These are phyloP conservation scores for Hipparchia semele DNA, from an alignment of 2,888 invertebrate species.

Conservation along the genomic window DNA sequence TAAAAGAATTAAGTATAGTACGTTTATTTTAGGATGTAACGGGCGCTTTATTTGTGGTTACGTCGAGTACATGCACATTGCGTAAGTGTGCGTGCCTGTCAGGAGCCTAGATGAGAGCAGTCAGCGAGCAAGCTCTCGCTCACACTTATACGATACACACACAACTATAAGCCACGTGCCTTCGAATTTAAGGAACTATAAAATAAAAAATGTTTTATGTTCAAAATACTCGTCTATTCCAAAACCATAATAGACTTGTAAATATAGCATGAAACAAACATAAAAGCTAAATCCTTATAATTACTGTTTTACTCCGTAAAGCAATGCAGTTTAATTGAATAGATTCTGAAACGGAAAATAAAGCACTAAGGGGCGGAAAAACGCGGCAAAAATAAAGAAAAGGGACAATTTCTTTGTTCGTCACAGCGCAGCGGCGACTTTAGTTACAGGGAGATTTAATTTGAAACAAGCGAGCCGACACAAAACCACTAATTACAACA, in stretches of 20 bases:
- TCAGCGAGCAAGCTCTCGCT: too few relatives aligned
- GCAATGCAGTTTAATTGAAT: slow-evolving; percentile 11
- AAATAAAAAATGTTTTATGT: too few relatives aligned
- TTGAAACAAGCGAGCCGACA: slow-evolving; percentile 7
- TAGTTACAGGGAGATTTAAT: neutral
- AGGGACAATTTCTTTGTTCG: slow-evolving; percentile 6
- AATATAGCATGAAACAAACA: neutral
- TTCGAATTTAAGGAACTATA: too few relatives aligned
- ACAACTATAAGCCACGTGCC: too few relatives aligned
- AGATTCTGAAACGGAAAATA: slow-evolving; percentile 3
- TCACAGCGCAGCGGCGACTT: neutral
- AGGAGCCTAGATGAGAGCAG: too few relatives aligned
- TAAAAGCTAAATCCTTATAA: neutral
- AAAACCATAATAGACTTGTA: neutral
- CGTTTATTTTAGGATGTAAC: too few relatives aligned
- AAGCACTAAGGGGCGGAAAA: neutral
- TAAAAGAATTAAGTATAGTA: too few relatives aligned
- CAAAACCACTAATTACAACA: slow-evolving; percentile 1
- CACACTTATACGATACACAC: too few relatives aligned
- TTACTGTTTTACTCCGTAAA: neutral
- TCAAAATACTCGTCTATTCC: too few relatives aligned
- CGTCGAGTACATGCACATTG: too few relatives aligned
- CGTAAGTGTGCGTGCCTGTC: too few relatives aligned
- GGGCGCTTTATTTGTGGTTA: too few relatives aligned
- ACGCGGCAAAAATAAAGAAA: slow-evolving; percentile 7